Base-by-base conservation (phyloP, 2,888 invertebrate genomes). In the Hirudinaria manillensis region DNA sequence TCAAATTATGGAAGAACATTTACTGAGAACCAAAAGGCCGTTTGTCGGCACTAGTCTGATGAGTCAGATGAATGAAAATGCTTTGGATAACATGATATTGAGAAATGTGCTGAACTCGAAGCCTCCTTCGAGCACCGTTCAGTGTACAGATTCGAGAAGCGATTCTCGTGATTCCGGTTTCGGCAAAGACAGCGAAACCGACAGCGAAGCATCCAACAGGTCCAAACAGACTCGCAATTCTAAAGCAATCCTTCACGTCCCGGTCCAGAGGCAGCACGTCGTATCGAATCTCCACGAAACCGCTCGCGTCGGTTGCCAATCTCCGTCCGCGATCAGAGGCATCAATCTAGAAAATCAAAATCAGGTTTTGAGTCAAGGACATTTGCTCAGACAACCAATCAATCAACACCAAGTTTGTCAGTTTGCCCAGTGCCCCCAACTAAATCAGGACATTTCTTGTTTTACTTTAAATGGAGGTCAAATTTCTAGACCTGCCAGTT, bases 151-250 rank as follows among this genome's bases (percentile, higher is more conserved):
- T 36, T 75, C 75, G 0, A 76, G 77, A 27, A 77, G 77, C 32
- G 77, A 77, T 53, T 77, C 77, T 21, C 34, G 77, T 24, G 77
- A 77, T 72, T 77, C 77, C 3, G 77, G 77, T 21, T 70, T 73
- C 38, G 77, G 76, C 55, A 77, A 76, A 51, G 76, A 75, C 3
- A 75, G 73, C 24, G 76, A 77, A 24, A 71, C n/a, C 13, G 75
- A 75, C 67, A 51, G 36, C 27, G 74, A 74, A 61, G 29, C 61
- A 61, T 27, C 61, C 21, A 61, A 61, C 24, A 61, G 29, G 61
- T 29, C 29, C 10, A 29, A 29, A 61, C 61, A 61, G 19, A 24
- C 7, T 56, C 4, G 16, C 10, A n/a, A 29, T 61, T 10, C 45
- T 45, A 45, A 45, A 45, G 16, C 16, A 45, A 4, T 45, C 45